These are phyloP conservation scores for Formicarius rufipectus DNA, from an alignment of 2,113 vertebrate species.

Conservation along the genomic window DNA sequence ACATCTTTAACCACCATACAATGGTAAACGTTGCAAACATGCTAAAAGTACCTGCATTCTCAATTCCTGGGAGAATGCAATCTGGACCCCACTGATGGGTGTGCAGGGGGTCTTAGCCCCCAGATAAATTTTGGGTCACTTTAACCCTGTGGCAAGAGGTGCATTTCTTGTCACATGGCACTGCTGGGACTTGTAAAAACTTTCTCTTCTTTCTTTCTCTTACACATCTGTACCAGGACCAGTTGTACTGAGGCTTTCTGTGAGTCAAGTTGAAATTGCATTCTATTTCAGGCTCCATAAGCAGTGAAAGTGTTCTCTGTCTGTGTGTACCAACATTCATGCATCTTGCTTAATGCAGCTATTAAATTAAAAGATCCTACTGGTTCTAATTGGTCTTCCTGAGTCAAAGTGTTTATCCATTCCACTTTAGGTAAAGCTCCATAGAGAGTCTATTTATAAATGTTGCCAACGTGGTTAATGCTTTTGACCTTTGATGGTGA, in stretches of 20 bases:
- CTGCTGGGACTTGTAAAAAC: accelerated
- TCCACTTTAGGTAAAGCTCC: slow-evolving; percentile 38
- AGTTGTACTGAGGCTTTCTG: background rate
- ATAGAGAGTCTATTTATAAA: slow-evolving; percentile 59
- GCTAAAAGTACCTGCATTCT: background rate
- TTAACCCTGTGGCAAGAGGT: background rate
- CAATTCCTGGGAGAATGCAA: background rate
- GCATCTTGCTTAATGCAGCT: slow-evolving; percentile 47
- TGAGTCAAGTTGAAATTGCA: background rate
- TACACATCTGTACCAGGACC: background rate
- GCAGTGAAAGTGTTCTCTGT: background rate
- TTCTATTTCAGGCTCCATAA: slow-evolving; percentile 18
- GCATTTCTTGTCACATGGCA: background rate
- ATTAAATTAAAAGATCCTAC: slow-evolving; percentile 51
- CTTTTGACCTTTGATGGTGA: slow-evolving; percentile 64
- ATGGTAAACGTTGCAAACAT: background rate
- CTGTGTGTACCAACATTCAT: background rate
- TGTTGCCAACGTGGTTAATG: slow-evolving; percentile 56
- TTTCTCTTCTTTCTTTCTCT: background rate
- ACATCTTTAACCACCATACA: background rate
- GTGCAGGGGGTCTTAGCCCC: background rate
- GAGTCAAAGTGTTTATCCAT: slow-evolving; percentile 45
- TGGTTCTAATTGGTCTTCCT: slow-evolving; percentile 51
- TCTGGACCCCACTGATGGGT: background rate
- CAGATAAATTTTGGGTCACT: background rate